Evolutionary conservation across 1,140 invertebrate genomes (phyloP), one percentile per base, ranked within the genome.

Genomic region (Cotesia chilonis): DNA sequence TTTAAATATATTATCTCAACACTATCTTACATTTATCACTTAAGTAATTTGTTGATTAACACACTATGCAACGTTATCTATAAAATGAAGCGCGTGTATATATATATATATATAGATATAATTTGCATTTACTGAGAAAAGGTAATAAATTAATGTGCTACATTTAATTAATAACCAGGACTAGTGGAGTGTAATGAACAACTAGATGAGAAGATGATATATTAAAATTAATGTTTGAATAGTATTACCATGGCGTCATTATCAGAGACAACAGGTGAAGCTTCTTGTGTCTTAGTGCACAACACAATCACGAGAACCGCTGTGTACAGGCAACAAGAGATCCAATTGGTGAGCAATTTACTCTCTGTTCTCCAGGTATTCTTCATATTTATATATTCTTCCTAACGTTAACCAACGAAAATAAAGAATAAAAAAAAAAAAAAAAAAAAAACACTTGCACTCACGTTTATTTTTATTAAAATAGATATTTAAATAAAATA

Each of bases 161-260:
- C 10, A 47, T 47, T 47, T 47, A 20, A 14, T 57, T 20, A 17
- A 57, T n/a, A 20, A 57, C 9, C 6, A 47, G 3, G 6, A 47
- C 6, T 47, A 47, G 10, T 10, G 5, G 10, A 9, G 5, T 7
- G 5, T 41, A 41, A 7, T 41, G 7, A 5, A 5, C 9, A 41
- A 41, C 1, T 41, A 41, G 38, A 41, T 60, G 59, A n/a, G 59
- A 20, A 20, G 17, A 59, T 59, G 10, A 59, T n/a, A 59, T 35
- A 59, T 59, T 59, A 10, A 41, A 6, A 64, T 35, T 1, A 36
- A 36, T 36, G 4, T 57, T 68, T 38, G 9, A 67, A 20, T 59
- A 4, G 35, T 69, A 76, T 79, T 70, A 79, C 77, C 76, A 75
- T 75, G 12, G 75, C 77, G 60, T 36, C 65, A 72, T 41, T 73